These are phyloP conservation scores for Magallana nippona DNA, from an alignment of 2,888 invertebrate genomes.

Conservation along the genomic window DNA sequence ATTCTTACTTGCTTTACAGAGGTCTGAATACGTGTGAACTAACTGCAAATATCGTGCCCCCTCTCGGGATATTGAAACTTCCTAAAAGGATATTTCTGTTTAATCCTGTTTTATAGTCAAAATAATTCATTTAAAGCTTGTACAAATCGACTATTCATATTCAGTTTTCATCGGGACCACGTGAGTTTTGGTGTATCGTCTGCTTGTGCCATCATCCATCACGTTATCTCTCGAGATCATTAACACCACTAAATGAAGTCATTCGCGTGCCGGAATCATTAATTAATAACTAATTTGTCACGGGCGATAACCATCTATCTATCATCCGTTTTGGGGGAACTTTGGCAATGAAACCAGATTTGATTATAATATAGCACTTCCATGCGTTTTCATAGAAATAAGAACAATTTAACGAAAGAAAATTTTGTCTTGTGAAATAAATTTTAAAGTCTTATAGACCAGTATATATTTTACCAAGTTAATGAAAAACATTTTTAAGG, in stretches of 20 bases:
- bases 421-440: no score
- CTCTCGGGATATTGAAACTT: no score
- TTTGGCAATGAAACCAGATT: background rate
- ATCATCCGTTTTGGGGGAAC: background rate
- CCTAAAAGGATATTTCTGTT: no score
- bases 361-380: background rate
- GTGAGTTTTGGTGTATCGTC: background rate
- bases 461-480: background rate
- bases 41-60: no score
- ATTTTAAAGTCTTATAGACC: background rate
- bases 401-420: no score
- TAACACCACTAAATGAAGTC: slow-evolving; percentile 6
- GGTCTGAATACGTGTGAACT: no score
- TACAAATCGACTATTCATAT: no score
- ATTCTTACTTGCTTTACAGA: no score
- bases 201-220: slow-evolving; percentile 1
- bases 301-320: slow-evolving; percentile 9
- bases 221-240: background rate
- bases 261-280: slow-evolving; percentile 21
- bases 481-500: no score
- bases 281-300: slow-evolving; percentile 27
- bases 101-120: no score
- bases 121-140: no score
- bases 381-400: no score
- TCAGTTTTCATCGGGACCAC: background rate